These are phyloP conservation scores for Limnothrissa miodon DNA, from an alignment of 2,113 vertebrate species.

Conservation along the genomic window DNA sequence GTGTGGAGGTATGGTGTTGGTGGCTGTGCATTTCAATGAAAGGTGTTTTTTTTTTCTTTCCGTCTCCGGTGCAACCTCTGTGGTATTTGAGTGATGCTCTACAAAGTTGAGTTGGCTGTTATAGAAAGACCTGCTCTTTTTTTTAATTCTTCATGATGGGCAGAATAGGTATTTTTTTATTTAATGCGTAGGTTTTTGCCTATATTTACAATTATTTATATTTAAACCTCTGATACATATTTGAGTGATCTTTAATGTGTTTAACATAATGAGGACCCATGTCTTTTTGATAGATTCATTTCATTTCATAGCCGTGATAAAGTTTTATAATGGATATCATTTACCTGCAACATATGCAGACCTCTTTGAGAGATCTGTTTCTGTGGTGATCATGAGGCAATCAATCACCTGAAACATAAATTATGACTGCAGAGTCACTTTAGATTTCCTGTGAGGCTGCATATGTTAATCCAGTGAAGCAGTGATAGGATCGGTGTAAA, in stretches of 20 bases:
- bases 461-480: slow-evolving; percentile 59
- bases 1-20: not conserved
- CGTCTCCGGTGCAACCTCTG: not conserved
- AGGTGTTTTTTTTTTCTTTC: not conserved
- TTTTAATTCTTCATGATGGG: not conserved
- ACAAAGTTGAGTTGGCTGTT: not conserved
- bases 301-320: slow-evolving; percentile 63
- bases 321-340: slow-evolving; percentile 68
- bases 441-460: slow-evolving; percentile 43
- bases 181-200: slow-evolving; percentile 5
- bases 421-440: slow-evolving; percentile 55
- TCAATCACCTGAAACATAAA: slow-evolving; percentile 62
- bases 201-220: slow-evolving; percentile 19
- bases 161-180: not conserved
- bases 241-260: slow-evolving; percentile 42
- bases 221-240: slow-evolving; percentile 28
- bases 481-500: slow-evolving; percentile 52
- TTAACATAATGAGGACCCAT: slow-evolving; percentile 51
- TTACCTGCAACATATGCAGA: slow-evolving; percentile 55
- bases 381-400: slow-evolving; percentile 54
- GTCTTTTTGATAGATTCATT: slow-evolving; percentile 61
- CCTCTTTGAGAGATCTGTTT: slow-evolving; percentile 58
- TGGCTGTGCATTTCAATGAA: slow-evolving; percentile 12
- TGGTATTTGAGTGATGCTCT: not conserved
- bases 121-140: not conserved